These are phyloP conservation scores for Carpatolechia fugitivella DNA, from an alignment of 2,888 invertebrate genomes.

Conservation along the genomic window DNA sequence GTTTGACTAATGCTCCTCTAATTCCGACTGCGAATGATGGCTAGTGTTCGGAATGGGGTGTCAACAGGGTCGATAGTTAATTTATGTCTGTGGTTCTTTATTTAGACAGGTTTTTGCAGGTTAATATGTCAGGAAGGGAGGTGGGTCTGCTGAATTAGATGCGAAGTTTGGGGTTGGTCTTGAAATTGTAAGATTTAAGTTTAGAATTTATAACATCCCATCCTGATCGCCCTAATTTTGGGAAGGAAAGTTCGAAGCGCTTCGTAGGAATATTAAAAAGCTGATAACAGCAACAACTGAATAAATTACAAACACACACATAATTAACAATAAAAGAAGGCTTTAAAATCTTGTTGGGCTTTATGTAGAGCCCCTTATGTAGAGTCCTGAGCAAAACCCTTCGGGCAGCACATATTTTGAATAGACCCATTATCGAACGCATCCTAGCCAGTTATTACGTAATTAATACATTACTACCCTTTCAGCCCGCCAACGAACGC, in stretches of 20 bases:
- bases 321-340: too few species aligned
- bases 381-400: neutral
- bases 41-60: neutral
- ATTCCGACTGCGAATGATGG: neutral
- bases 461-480: slow-evolving; percentile 17
- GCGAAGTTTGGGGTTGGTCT: too few species aligned
- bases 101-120: neutral
- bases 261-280: too few species aligned
- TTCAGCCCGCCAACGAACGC: slow-evolving; percentile 12
- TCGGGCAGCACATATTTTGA: slow-evolving; percentile 3
- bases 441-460: slow-evolving; percentile 10
- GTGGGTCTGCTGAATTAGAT: too few species aligned
- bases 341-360: too few species aligned
- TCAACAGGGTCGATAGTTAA: slow-evolving; percentile 3
- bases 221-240: too few species aligned
- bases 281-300: too few species aligned
- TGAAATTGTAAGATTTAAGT: too few species aligned
- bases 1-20: slow-evolving; percentile 71
- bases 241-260: too few species aligned
- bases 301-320: too few species aligned
- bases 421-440: slow-evolving; percentile 3
- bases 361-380: neutral
- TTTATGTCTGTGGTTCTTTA: slow-evolving; percentile 1
- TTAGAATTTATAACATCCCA: too few species aligned
- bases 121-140: neutral